A percentile compares a stretch with the other conserved stretches of the same genome.
Evolutionary conservation across 2,888 invertebrate genomes (phyloP).

Genomic region (Gisinianus flammeolus): DNA sequence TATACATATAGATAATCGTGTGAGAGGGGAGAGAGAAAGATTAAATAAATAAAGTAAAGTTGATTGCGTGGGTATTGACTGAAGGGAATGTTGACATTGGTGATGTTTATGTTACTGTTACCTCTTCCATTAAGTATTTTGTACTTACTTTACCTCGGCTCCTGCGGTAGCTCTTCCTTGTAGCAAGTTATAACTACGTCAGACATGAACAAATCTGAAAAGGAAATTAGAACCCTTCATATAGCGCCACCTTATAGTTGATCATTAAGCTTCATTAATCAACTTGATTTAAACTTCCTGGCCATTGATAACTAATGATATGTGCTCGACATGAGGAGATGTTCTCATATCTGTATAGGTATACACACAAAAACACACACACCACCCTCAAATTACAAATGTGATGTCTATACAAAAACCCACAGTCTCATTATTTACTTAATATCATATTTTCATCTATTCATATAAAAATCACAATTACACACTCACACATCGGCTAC

Average conservation of each 20-base stretch:
- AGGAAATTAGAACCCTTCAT: conserved; percentile 42
- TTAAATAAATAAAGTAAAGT: neutral
- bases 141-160: neutral
- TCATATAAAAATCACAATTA: neutral
- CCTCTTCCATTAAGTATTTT: neutral
- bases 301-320: conserved; percentile 43
- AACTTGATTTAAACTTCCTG: conserved; percentile 44
- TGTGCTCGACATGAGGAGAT: neutral
- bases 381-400: neutral
- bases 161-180: neutral
- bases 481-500: neutral
- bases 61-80: neutral
- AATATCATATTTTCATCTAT: conserved; percentile 13
- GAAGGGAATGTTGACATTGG: conserved; percentile 11
- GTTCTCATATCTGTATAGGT: neutral
- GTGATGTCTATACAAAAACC: conserved; percentile 9
- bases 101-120: neutral
- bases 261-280: conserved; percentile 47
- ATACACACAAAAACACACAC: neutral
- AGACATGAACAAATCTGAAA: conserved; percentile 41
- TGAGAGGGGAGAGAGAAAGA: neutral
- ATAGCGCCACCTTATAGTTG: conserved; percentile 41
- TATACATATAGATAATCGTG: neutral
- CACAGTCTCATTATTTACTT: conserved; percentile 15
- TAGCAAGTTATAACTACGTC: neutral